Percentiles rank a stretch among this genome's conserved stretches.
Conservation (phyloP, 2,113 vertebrate species). For the Notothenia rossii region DNA sequence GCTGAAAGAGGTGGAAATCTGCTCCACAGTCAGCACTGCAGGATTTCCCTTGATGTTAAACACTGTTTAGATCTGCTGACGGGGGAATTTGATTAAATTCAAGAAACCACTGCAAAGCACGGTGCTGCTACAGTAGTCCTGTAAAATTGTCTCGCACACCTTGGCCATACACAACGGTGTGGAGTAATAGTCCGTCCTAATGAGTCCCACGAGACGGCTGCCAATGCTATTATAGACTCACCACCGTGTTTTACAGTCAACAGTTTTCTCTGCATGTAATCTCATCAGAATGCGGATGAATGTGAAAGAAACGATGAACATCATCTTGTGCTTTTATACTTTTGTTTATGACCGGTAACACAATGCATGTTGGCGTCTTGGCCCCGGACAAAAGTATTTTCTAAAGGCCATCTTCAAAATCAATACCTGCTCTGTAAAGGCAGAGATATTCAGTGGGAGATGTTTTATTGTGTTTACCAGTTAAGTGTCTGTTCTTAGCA, state of each 20-base stretch:
- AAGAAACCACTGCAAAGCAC: constrained; percentile 34
- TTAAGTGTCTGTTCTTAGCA: neutral
- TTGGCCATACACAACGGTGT: constrained; percentile 49
- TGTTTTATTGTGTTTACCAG: constrained; percentile 23
- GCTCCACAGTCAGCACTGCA: constrained; percentile 8
- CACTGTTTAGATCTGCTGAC: constrained; percentile 36
- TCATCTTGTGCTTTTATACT: neutral
- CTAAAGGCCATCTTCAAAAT: neutral
- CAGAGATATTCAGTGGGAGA: neutral
- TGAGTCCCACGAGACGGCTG: constrained; percentile 67
- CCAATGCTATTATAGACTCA: constrained; percentile 61
- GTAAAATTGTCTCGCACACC: constrained; percentile 61
- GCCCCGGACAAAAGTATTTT: constrained; percentile 32
- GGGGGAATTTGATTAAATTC: constrained; percentile 52
- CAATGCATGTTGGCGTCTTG: constrained; percentile 7
- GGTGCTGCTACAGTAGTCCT: constrained; percentile 41
- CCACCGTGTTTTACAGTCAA: constrained; percentile 44
- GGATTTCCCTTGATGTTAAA: constrained; percentile 36
- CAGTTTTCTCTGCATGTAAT: constrained; percentile 47
- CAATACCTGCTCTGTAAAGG: constrained; percentile 3
- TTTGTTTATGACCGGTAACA: neutral
- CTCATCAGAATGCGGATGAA: constrained; percentile 18
- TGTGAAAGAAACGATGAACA: neutral
- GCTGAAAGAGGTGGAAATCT: neutral
- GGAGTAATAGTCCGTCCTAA: constrained; percentile 62